Evolutionary conservation across 2,797 vertebrate genomes (phyloP).

Genomic region (Lates japonicus): DNA sequence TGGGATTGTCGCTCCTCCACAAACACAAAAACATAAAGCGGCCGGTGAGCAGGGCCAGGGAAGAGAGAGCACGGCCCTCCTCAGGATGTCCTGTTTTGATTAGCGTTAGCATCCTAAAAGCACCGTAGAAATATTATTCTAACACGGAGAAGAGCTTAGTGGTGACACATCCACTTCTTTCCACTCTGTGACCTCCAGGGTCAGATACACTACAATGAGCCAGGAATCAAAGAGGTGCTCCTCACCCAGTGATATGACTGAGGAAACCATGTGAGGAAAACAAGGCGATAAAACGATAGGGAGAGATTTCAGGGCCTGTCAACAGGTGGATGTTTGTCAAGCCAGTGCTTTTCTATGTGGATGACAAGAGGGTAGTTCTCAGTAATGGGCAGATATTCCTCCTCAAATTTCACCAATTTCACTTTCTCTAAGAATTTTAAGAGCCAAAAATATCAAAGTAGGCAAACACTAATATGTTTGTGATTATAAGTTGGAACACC

Average conservation of each 20-base stretch:
- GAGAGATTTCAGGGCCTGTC: slow-evolving; percentile 54
- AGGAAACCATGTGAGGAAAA: slow-evolving; percentile 79
- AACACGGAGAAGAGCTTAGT: slow-evolving; percentile 86
- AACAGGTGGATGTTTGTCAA: slow-evolving; percentile 72
- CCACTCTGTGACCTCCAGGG: slow-evolving; percentile 82
- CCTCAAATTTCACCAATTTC: background rate
- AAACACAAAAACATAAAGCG: slow-evolving; percentile 93
- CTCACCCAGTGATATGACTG: slow-evolving; percentile 67
- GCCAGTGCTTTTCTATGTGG: slow-evolving; percentile 3
- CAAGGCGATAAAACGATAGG: slow-evolving; percentile 70
- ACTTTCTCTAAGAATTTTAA: background rate
- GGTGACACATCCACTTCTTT: slow-evolving; percentile 83
- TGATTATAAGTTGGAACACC: background rate
- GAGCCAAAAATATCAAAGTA: background rate
- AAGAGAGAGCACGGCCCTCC: slow-evolving; percentile 82
- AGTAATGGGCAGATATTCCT: background rate
- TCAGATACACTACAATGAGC: slow-evolving; percentile 78
- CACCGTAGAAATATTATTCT: slow-evolving; percentile 98
- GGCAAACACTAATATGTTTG: background rate
- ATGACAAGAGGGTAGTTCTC: background rate
- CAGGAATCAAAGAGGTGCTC: slow-evolving; percentile 82
- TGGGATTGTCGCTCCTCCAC: slow-evolving; percentile 97
- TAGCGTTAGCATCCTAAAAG: slow-evolving; percentile 97
- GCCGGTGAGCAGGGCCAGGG: slow-evolving; percentile 71
- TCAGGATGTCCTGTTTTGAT: slow-evolving; percentile 99